Evolutionary conservation across 2,113 vertebrate species (phyloP), one percentile per base, ranked within the genome.

Genomic region (Dinomys branickii): DNA sequence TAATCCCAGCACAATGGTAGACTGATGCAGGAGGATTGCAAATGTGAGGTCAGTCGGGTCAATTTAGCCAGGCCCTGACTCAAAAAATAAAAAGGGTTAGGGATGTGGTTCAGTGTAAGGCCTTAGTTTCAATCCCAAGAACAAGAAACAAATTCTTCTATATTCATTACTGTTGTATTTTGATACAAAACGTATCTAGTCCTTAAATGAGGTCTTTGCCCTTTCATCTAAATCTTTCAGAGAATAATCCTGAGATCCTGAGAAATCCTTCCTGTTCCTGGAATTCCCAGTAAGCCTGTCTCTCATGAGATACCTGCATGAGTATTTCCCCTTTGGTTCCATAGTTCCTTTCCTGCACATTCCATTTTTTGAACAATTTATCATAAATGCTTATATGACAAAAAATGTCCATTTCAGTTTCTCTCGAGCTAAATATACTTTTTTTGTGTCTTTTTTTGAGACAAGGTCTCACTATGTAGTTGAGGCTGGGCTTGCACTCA

Each of bases 191-290:
- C 19, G 88, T 58, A 94, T 44, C n/a, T 10, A 85, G 85, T 83
- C 52, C 82, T 69, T 92, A 93, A 96, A 82, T 88, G 58, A 96
- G 22, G 78, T 54, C 52, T 93, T 75, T 85, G 58, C 38, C 80
- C 61, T 95, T 94, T 91, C 75, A 90, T 90, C 75, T 90, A 96
- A 88, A 84, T 93, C 73, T 97, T 95, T 90, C 47, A 80, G 71
- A 77, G 73, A 93, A 92, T 83, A 84, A 95, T 94, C 7, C 88
- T 84, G 88, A 75, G 19, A 85, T 91, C n/a, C 78, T 47, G 35
- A 96, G 61, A 96, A 95, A 88, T 41, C 19, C 89, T 87, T 84
- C 5, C 63, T 92, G 52, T 82, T 63, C 67, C 69, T 88, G 14
- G 84, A 93, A 93, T 96, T 67, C 91, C 89, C 97, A 91, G 56